Base-by-base conservation (phyloP, 2,113 vertebrate species). In the Sceloporus tristichus region DNA sequence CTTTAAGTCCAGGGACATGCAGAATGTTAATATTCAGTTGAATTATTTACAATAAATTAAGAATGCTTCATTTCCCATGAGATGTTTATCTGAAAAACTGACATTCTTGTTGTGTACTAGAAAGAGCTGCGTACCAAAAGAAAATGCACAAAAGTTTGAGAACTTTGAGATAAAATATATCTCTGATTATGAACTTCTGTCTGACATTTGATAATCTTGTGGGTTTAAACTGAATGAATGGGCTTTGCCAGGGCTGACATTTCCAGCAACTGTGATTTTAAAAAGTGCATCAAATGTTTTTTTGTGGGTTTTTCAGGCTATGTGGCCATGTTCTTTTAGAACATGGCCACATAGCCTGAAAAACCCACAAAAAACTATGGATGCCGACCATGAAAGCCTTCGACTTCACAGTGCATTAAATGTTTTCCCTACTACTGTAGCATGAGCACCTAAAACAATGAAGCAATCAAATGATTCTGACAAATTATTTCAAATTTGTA, bases 21-120 rank as follows among this genome's bases (percentile, higher is more conserved):
- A 53, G n/a, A 73, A 54, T 84, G 53, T 59, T 38, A 84, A 62
- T 84, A 23, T 85, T 75, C 10, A 56, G 34, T 38, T 75, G 70
- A 9, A 40, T 85, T 62, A 59, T 85, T 85, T 75, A 75, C 16
- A 85, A 85, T 85, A 85, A 85, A 56, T 59, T 59, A 79, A 81
- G n/a, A 81, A 13, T 75, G 65, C n/a, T 27, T 85, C 34, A 40
- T 62, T 85, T 75, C 71, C 4, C 53, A 25, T 85, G 54, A 62
- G 34, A 62, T 40, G 7, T 40, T 38, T 62, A 62, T 74, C 54
- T 73, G 48, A 18, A 84, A 40, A 59, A 42, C 21, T 75, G 23
- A 2, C 34, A 75, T 75, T 25, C 53, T 85, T 75, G n/a, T 84
- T 84, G 9, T 38, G 11, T 81, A 29, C 5, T 27, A 65, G 19